Percentiles rank a stretch among this genome's conserved stretches.
Evolutionary conservation across 2,113 vertebrate species (phyloP).

Genomic region (Hippopotamus amphibius): DNA sequence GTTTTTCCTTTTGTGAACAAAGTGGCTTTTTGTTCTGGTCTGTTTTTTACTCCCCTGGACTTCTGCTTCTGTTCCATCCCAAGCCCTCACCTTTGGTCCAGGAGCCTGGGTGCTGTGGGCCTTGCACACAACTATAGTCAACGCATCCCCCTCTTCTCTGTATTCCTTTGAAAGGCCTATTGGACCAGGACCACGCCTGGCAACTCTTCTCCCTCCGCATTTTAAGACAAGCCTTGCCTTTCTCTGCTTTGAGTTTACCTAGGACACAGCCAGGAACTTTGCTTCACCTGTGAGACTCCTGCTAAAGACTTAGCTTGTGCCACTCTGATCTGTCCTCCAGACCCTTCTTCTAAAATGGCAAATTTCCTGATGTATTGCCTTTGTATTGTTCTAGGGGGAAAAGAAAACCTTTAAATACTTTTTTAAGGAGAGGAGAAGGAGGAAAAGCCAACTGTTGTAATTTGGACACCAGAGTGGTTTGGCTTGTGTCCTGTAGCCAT

Average conservation of each 20-base stretch:
- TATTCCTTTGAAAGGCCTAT: not conserved
- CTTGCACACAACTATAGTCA: not conserved
- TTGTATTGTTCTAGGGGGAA: not conserved
- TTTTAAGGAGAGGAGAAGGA: not conserved
- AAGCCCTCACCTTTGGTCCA: not conserved
- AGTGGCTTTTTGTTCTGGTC: not conserved
- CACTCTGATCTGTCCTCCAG: not conserved
- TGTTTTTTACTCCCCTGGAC: not conserved
- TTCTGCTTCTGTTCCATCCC: not conserved
- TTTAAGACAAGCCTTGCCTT: not conserved
- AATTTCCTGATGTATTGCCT: not conserved
- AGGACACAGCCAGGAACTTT: not conserved
- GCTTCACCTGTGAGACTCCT: not conserved
- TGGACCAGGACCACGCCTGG: not conserved
- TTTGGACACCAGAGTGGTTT: constrained; percentile 23
- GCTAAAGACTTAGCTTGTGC: not conserved
- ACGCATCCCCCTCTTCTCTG: fast-evolving
- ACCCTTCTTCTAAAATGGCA: not conserved
- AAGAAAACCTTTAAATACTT: not conserved
- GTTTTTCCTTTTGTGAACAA: constrained; percentile 17
- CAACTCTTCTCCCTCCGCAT: not conserved
- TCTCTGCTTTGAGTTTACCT: not conserved
- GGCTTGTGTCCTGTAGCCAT: not conserved
- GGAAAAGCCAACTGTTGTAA: not conserved
- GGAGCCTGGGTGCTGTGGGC: not conserved